Evolutionary conservation across 2,797 vertebrate genomes (phyloP).

Genomic region (Alcedo atthis): DNA sequence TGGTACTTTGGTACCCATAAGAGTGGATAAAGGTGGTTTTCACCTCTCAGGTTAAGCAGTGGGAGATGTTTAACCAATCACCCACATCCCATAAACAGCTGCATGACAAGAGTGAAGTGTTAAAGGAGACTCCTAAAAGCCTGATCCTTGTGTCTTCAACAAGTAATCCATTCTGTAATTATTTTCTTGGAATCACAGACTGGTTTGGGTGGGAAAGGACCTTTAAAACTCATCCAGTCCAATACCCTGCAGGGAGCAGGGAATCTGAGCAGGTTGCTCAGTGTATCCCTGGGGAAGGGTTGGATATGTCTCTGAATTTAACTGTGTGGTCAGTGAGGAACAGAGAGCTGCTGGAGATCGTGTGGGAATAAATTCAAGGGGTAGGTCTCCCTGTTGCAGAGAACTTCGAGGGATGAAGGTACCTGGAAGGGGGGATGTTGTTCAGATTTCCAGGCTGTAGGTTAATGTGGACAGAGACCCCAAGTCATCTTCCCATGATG

Average conservation of each 20-base stretch:
- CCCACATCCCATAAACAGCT: neutral
- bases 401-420: neutral
- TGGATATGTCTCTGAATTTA: neutral
- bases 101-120: neutral
- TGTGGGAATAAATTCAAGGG: fast-evolving
- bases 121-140: neutral
- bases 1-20: neutral
- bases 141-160: neutral
- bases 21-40: neutral
- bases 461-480: too few relatives aligned
- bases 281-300: neutral
- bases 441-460: neutral
- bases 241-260: neutral
- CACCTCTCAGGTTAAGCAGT: neutral
- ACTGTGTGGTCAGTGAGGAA: neutral
- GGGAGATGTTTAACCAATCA: neutral
- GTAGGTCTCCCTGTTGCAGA: neutral
- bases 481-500: fast-evolving
- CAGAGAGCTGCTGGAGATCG: neutral
- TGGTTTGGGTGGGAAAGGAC: neutral
- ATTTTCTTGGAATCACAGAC: neutral
- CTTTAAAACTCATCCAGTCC: neutral
- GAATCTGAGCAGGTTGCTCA: neutral
- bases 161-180: neutral
- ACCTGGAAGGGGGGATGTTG: neutral